A percentile compares a stretch with the other conserved stretches of the same genome.
These are phyloP conservation scores for Pogoniulus pusillus DNA, from an alignment of 2,797 vertebrate species.

Conservation along the genomic window DNA sequence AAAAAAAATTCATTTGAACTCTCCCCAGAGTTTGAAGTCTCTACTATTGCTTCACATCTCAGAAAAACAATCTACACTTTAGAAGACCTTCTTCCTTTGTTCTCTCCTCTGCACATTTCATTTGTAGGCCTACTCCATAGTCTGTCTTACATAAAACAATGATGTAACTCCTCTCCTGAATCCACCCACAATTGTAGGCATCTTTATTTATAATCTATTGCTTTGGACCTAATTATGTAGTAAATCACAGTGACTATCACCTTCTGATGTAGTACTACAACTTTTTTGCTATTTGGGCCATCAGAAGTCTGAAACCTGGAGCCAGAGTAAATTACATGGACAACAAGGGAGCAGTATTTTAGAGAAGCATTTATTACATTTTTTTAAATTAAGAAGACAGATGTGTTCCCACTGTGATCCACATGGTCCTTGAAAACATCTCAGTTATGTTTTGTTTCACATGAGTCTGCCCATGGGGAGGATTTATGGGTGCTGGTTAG, in stretches of 20 bases:
- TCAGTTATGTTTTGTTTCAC: conserved; percentile 1
- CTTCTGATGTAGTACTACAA: background rate
- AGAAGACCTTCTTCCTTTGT: background rate
- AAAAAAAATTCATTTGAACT: background rate
- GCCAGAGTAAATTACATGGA: background rate
- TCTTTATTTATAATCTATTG: background rate
- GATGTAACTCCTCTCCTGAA: background rate
- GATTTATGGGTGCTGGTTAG: background rate
- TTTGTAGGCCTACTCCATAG: background rate
- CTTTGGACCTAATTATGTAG: background rate
- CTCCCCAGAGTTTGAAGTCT: background rate
- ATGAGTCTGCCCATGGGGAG: background rate
- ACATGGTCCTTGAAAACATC: background rate
- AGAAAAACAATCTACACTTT: background rate
- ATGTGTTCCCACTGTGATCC: background rate
- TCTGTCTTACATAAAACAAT: background rate
- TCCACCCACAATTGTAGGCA: background rate
- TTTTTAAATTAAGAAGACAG: background rate
- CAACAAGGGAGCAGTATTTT: conserved; percentile 32
- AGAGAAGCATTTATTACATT: background rate
- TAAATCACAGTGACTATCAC: background rate
- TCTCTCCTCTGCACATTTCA: background rate
- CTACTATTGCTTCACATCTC: background rate
- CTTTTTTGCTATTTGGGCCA: background rate
- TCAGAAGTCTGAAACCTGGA: background rate